Evolutionary conservation across 1,140 invertebrate genomes (phyloP).

Genomic region (Saccostrea glomerata): DNA sequence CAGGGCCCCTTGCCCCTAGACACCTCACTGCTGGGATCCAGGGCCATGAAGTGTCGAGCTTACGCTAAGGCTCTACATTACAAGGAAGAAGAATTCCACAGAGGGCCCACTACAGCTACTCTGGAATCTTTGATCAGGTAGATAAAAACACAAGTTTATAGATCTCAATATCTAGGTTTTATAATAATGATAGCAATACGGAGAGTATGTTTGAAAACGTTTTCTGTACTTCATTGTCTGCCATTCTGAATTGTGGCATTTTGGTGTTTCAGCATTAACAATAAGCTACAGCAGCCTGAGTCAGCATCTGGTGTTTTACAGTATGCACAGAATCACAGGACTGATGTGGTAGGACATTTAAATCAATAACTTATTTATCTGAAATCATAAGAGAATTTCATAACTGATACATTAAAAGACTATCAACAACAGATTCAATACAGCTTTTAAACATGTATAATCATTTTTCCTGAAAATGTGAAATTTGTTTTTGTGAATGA

Average conservation of each 20-base stretch:
- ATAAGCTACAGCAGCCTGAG: conserved; percentile 98
- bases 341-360: background rate
- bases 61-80: conserved; percentile 99
- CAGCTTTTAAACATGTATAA: no score
- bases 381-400: no score
- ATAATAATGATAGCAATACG: no score
- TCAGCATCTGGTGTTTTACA: conserved; percentile 95
- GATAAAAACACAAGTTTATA: background rate
- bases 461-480: no score
- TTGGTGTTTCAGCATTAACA: conserved; percentile 89
- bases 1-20: conserved; percentile 94
- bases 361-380: no score
- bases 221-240: background rate
- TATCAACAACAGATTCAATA: no score
- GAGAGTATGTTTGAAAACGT: no score
- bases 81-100: conserved; percentile 97
- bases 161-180: no score
- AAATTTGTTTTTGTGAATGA: no score
- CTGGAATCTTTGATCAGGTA: conserved; percentile 93
- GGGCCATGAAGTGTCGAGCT: conserved; percentile 85
- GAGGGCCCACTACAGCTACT: conserved; percentile 86
- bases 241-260: background rate
- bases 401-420: no score
- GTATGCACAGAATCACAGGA: conserved; percentile 87
- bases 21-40: conserved; percentile 85